phyloP scores from a whole-genome alignment of 1,140 invertebrate species.

The Drosophila obscura region DNA sequence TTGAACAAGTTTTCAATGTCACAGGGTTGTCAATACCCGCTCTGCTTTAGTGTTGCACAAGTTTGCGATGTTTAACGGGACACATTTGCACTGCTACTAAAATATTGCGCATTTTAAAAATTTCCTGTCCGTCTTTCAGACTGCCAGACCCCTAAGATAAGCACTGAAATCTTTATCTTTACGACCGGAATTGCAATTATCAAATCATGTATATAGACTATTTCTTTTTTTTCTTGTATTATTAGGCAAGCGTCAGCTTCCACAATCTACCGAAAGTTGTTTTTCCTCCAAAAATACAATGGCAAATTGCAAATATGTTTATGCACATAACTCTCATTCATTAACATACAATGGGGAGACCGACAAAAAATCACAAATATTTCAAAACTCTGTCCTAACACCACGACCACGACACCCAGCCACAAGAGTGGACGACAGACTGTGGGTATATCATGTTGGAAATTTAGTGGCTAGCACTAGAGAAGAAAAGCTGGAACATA shows the following conservation, averaged over 20 bases:
- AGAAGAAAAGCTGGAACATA: slow-evolving; percentile 49
- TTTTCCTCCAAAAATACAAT: slow-evolving; percentile 46
- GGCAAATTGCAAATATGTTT: slow-evolving; percentile 39
- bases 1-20: no score
- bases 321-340: slow-evolving; percentile 40
- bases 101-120: no score
- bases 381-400: slow-evolving; percentile 67
- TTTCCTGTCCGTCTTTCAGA: no score
- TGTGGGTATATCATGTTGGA: slow-evolving; percentile 26
- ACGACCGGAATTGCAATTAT: slow-evolving; percentile 51
- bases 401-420: slow-evolving; percentile 14
- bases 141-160: slow-evolving; percentile 1
- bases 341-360: slow-evolving; percentile 64
- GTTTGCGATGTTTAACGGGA: no score
- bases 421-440: slow-evolving; percentile 54
- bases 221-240: slow-evolving; percentile 7
- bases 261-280: slow-evolving; percentile 17
- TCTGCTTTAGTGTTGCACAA: no score
- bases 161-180: slow-evolving; percentile 26
- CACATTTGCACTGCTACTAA: no score
- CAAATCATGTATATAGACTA: slow-evolving; percentile 19
- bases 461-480: slow-evolving; percentile 35
- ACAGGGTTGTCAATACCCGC: no score
- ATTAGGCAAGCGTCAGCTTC: slow-evolving; percentile 21
- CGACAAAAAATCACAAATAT: slow-evolving; percentile 63